Base-by-base conservation (phyloP, 2,888 invertebrate species). In the Agrypnus murinus region DNA sequence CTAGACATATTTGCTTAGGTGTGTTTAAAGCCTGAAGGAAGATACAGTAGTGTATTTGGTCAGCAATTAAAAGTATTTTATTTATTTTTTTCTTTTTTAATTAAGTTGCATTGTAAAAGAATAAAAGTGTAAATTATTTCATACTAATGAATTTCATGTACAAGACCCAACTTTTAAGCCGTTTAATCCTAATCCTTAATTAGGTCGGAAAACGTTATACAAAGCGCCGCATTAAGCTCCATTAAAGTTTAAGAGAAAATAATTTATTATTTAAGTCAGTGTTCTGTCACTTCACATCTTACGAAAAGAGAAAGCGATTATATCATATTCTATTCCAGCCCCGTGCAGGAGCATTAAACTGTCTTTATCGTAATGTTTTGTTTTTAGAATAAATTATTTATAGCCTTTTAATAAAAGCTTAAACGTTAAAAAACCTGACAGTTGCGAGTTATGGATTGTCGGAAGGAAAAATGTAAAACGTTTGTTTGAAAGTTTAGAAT, bases 241-340 rank as follows among this genome's bases (percentile, higher is more conserved):
- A 58, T 58, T 58, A 58, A 58, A 58, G 19, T 58, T 43, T 58
- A 43, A 43, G 25, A 17, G 38, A 43, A 58, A 40, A 58, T 43
- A 58, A 58, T 58, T 58, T 58, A 58, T 58, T 58, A 58, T 58
- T 58, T 58, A 58, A 43, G 40, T n/a, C 43, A 31, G 58, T 25
- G 25, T 58, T 43, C 25, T 58, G 58, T 58, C 58, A 58, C 43
- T 43, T 43, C 12, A 31, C 14, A 36, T 36, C 43, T 31, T 43
- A 43, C 43, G 9, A 15, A 58, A 58, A 58, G 25, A 25, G 40
- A 43, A 36, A 19, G 31, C 58, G 43, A 43, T 58, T 58, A 43
- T 55, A 36, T 55, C 14, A 55, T 55, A 36, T 36, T 55, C 17
- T 19, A 55, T 55, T 32, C 32, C 34, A n/a, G 15, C 34, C 14